Conservation (phyloP, 2,113 vertebrate species). For the Brachirus orientalis region DNA sequence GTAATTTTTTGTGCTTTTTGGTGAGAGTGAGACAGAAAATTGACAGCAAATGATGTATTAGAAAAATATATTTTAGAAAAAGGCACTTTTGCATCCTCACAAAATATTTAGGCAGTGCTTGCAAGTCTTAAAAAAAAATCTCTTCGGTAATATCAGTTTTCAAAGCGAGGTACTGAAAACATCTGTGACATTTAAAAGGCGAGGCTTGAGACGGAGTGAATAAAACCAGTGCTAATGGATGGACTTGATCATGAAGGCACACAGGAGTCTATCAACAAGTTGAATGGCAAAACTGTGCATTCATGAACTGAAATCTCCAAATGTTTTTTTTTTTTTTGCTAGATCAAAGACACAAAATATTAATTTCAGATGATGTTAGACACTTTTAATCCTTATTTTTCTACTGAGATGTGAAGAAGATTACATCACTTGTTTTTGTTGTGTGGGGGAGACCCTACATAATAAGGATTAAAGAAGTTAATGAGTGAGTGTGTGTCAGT, state of each 20-base stretch:
- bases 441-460: conserved; percentile 9
- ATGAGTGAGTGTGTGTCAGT: conserved; percentile 72
- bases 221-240: conserved; percentile 24
- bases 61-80: conserved; percentile 64
- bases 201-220: not conserved
- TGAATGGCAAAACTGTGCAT: conserved; percentile 11
- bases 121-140: conserved; percentile 22
- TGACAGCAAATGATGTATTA: conserved; percentile 60
- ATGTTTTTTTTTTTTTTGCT: too few relatives aligned
- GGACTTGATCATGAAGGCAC: too few relatives aligned
- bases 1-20: conserved; percentile 34
- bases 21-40: conserved; percentile 54
- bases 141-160: not conserved
- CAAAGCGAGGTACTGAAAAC: conserved; percentile 6
- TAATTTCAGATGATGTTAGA: too few relatives aligned
- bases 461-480: conserved; percentile 78
- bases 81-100: conserved; percentile 61
- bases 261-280: too few relatives aligned
- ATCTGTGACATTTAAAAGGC: not conserved
- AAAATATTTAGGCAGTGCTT: conserved; percentile 49
- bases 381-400: conserved; percentile 52
- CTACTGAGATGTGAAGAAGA: conserved; percentile 37
- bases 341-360: too few relatives aligned
- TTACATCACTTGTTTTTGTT: conserved; percentile 39
- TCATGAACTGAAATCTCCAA: not conserved